These are phyloP conservation scores for Lemur catta DNA, from an alignment of 2,797 vertebrate species.

Conservation along the genomic window DNA sequence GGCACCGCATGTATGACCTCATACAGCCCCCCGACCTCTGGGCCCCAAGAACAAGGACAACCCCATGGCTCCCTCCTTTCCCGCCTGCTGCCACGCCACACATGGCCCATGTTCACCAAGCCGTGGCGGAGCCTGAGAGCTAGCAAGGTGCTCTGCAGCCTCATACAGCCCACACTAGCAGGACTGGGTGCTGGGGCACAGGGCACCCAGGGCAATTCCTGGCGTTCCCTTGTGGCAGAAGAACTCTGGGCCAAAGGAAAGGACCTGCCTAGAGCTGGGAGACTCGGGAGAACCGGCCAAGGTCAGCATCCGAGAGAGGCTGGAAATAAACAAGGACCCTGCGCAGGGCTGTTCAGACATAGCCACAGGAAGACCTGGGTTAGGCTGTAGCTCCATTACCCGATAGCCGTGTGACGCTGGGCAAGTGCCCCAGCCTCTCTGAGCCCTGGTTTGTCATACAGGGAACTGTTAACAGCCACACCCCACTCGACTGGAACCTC, in stretches of 20 bases:
- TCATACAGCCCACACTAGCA: not conserved
- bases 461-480: rapidly evolving
- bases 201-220: not conserved
- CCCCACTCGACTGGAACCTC: rapidly evolving
- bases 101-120: rapidly evolving
- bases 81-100: rapidly evolving
- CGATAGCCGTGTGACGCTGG: not conserved
- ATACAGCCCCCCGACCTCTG: rapidly evolving
- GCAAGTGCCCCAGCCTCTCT: not conserved
- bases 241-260: not conserved
- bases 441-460: not conserved
- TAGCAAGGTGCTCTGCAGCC: not conserved
- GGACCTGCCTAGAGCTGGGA: not conserved
- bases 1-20: rapidly evolving
- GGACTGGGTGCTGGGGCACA: no score
- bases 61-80: rapidly evolving
- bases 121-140: not conserved
- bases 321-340: not conserved
- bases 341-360: rapidly evolving
- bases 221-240: not conserved
- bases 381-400: not conserved
- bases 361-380: rapidly evolving
- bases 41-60: rapidly evolving
- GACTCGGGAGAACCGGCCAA: not conserved
- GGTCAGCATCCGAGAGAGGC: not conserved